Evolutionary conservation across 2,888 invertebrate genomes (phyloP).

Genomic region (Tetramorium bicarinatum): DNA sequence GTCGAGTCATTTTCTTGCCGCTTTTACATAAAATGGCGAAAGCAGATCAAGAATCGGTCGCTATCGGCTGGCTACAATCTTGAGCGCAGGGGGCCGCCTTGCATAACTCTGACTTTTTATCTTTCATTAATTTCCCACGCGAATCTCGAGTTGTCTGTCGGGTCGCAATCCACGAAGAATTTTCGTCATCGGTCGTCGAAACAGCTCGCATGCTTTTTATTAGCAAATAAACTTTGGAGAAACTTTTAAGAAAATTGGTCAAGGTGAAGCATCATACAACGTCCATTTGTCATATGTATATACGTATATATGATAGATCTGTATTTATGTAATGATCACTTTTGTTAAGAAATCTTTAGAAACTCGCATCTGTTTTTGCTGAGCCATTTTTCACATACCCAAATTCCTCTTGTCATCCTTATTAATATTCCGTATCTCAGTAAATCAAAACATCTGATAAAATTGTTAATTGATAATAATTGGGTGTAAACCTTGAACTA

Average conservation of each 20-base stretch:
- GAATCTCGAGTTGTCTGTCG: conserved; percentile 11
- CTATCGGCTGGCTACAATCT: conserved; percentile 18
- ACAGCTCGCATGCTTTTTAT: conserved; percentile 18
- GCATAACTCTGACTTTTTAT: conserved; percentile 38
- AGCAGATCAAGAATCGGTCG: conserved; percentile 43
- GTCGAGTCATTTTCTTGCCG: background rate
- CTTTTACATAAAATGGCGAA: conserved; percentile 48
- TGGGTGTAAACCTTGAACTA: background rate
- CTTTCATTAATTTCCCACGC: conserved; percentile 33
- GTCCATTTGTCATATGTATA: background rate
- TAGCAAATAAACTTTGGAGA: conserved; percentile 19
- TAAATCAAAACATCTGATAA: conserved; percentile 1
- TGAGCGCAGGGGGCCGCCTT: conserved; percentile 17
- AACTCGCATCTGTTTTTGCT: background rate
- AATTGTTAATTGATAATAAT: background rate
- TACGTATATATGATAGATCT: background rate
- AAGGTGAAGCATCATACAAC: conserved; percentile 36
- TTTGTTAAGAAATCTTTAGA: background rate
- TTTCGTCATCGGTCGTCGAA: conserved; percentile 26
- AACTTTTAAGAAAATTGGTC: conserved; percentile 51
- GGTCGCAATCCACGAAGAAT: conserved; percentile 28
- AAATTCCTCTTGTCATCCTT: background rate
- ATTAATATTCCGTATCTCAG: background rate
- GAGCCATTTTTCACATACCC: background rate
- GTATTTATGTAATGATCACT: background rate